A percentile compares a stretch with the other conserved stretches of the same genome.
These are phyloP conservation scores for Acanthurus leucopareius DNA, from an alignment of 2,797 vertebrate genomes.

Conservation along the genomic window DNA sequence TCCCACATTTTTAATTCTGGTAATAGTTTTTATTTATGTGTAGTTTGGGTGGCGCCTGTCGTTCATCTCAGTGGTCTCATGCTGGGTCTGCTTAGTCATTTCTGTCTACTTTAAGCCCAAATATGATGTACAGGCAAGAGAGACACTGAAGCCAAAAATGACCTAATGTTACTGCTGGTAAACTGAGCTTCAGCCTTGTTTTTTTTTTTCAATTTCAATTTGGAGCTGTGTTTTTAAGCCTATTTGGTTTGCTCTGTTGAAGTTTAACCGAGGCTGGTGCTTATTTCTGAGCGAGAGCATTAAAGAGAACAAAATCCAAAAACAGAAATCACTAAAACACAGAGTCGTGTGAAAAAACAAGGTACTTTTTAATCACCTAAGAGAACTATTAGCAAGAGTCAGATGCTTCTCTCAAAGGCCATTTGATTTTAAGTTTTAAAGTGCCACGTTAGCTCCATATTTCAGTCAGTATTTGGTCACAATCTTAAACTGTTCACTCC, in stretches of 20 bases:
- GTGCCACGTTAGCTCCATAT: neutral
- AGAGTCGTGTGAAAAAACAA: too few relatives aligned
- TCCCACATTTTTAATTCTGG: too few relatives aligned
- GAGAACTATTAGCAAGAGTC: neutral
- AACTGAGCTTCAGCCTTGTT: neutral
- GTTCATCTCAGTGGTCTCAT: neutral
- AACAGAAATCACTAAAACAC: too few relatives aligned
- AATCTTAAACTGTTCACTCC: neutral
- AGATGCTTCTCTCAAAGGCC: too few relatives aligned
- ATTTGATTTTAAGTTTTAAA: neutral
- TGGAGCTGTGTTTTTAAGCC: neutral
- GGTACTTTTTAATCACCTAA: neutral
- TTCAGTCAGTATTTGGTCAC: neutral
- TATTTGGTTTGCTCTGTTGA: neutral
- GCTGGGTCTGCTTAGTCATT: too few relatives aligned
- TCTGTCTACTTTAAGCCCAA: neutral
- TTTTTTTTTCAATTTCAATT: neutral
- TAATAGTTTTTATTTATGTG: too few relatives aligned
- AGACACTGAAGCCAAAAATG: neutral
- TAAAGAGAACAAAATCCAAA: too few relatives aligned
- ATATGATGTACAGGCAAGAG: neutral
- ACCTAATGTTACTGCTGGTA: too few relatives aligned
- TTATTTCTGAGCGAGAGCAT: too few relatives aligned
- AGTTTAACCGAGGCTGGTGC: neutral
- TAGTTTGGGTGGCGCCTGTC: too few relatives aligned